phyloP scores from a whole-genome alignment of 2,113 vertebrate genomes.

The Catagonus wagneri region DNA sequence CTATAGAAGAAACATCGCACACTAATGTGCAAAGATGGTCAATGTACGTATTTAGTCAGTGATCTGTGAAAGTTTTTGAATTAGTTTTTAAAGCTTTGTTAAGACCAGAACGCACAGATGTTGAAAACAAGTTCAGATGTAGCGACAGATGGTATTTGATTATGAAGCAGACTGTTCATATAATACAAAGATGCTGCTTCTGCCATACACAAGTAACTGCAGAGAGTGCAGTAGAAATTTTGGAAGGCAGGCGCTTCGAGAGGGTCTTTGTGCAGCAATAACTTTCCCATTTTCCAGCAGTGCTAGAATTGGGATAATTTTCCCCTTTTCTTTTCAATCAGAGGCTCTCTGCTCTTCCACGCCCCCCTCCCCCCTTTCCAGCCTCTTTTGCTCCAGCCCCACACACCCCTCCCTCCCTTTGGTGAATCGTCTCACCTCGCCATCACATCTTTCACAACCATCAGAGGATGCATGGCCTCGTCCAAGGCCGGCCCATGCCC shows the following conservation, averaged over 20 bases:
- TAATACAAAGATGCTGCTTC: slow-evolving; percentile 99
- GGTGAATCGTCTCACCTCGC: neutral
- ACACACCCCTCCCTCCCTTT: slow-evolving; percentile 27
- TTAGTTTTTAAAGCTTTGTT: slow-evolving; percentile 99
- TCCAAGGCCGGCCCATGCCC: neutral
- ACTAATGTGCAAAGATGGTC: slow-evolving; percentile 91
- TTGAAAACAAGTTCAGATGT: slow-evolving; percentile 99
- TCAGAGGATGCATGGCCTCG: accelerated
- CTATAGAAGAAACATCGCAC: slow-evolving; percentile 88
- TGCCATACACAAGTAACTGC: slow-evolving; percentile 98
- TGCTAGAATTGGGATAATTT: slow-evolving; percentile 87
- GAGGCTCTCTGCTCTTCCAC: slow-evolving; percentile 33
- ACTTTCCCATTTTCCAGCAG: slow-evolving; percentile 90
- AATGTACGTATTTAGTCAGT: slow-evolving; percentile 93
- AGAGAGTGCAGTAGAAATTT: slow-evolving; percentile 93
- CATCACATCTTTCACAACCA: neutral
- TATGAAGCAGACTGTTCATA: slow-evolving; percentile 99
- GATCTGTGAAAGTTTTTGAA: slow-evolving; percentile 97
- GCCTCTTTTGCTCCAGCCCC: slow-evolving; percentile 42
- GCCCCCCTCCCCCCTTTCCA: neutral
- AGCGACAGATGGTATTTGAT: slow-evolving; percentile 99
- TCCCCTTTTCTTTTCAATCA: slow-evolving; percentile 80
- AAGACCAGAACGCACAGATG: slow-evolving; percentile 99
- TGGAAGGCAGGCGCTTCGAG: slow-evolving; percentile 91
- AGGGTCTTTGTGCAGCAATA: slow-evolving; percentile 92